These are phyloP conservation scores for Minunthozetes semirufus DNA, from an alignment of 2,888 invertebrate genomes.

Conservation along the genomic window DNA sequence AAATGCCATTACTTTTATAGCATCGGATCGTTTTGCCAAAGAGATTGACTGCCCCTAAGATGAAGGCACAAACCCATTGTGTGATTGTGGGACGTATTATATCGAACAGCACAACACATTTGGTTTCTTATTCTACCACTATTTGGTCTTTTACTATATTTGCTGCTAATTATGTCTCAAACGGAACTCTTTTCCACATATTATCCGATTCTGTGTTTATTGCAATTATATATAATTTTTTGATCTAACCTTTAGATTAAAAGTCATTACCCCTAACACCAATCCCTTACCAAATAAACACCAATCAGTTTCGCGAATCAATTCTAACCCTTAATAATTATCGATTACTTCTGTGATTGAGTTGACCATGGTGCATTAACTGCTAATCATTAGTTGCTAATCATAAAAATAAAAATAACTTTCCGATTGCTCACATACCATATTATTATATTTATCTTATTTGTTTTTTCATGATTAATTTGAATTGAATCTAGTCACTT, in stretches of 20 bases:
- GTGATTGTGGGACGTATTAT: not conserved
- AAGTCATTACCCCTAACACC: not conserved
- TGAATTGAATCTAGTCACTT: no score
- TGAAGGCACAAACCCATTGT: not conserved
- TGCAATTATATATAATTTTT: not conserved
- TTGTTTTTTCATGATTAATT: no score
- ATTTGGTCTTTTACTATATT: not conserved
- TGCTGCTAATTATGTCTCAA: not conserved
- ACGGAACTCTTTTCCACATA: not conserved
- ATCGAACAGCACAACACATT: not conserved
- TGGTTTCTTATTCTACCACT: not conserved
- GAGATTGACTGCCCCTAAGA: not conserved
- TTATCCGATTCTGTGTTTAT: not conserved
- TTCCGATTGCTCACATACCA: no score
- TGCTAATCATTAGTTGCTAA: no score
- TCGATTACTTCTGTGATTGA: no score
- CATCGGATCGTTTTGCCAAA: not conserved
- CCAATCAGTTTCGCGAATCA: no score
- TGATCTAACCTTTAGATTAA: not conserved
- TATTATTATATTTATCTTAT: no score
- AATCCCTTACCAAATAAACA: no score
- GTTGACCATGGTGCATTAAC: no score
- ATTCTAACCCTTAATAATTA: no score
- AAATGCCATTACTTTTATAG: slow-evolving; percentile 4
- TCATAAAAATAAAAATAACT: no score